Evolutionary conservation across 2,888 invertebrate species (phyloP).

Genomic region (Drosophila kuntzei): DNA sequence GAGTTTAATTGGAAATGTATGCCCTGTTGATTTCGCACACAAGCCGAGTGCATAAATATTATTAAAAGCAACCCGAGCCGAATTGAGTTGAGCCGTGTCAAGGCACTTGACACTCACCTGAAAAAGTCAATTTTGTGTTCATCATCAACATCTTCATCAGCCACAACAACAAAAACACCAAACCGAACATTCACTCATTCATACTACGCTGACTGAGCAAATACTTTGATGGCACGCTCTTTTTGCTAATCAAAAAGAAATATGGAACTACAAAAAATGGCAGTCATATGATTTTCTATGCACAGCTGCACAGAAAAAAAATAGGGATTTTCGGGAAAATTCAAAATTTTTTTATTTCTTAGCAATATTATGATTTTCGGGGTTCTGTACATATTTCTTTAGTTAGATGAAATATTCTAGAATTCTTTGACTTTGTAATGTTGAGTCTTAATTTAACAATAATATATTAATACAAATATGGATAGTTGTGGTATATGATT

Average conservation of each 20-base stretch:
- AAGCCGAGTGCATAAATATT: constrained; percentile 75
- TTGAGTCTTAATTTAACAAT: too few species aligned
- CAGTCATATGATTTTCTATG: constrained; percentile 49
- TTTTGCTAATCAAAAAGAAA: constrained; percentile 52
- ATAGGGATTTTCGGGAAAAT: too few species aligned
- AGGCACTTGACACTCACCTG: constrained; percentile 65
- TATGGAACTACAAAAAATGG: constrained; percentile 14
- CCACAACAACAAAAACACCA: constrained; percentile 38
- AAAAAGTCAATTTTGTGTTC: constrained; percentile 50
- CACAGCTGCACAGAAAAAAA: too few species aligned
- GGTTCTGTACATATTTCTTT: too few species aligned
- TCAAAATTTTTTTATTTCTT: too few species aligned
- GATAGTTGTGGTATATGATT: too few species aligned
- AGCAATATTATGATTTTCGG: too few species aligned
- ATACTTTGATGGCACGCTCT: constrained; percentile 48
- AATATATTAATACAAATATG: too few species aligned
- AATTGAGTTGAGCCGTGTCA: constrained; percentile 52
- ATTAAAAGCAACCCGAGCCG: constrained; percentile 61
- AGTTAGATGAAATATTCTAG: too few species aligned
- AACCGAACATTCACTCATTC: constrained; percentile 61
- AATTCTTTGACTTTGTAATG: too few species aligned
- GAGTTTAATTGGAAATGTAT: constrained; percentile 78
- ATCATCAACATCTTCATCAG: constrained; percentile 25
- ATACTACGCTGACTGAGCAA: constrained; percentile 61
- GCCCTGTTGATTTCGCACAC: constrained; percentile 70